Evolutionary conservation across 2,888 invertebrate genomes (phyloP).

Genomic region (Carterocephalus palaemon): DNA sequence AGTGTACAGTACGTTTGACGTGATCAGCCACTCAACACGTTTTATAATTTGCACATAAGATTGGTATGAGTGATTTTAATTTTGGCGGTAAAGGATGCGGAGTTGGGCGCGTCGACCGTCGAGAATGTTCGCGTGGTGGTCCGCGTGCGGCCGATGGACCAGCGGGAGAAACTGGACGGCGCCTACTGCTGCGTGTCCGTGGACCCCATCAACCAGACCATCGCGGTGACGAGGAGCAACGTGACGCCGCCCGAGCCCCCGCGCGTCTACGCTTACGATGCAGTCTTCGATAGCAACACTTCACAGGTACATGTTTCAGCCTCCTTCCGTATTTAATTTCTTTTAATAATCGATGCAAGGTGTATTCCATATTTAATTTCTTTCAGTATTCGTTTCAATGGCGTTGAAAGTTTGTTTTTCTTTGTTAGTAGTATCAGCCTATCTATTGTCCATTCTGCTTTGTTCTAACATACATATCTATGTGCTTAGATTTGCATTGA

Average conservation of each 20-base stretch:
- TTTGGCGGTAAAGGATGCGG: slow-evolving; percentile 62
- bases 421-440: no score
- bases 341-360: no score
- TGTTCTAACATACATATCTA: no score
- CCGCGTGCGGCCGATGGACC: slow-evolving; percentile 94
- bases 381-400: no score
- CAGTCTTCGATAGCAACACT: slow-evolving; percentile 92
- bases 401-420: no score
- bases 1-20: slow-evolving; percentile 2
- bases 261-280: slow-evolving; percentile 96
- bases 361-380: no score
- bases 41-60: slow-evolving; percentile 18
- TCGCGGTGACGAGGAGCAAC: slow-evolving; percentile 87
- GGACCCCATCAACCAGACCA: slow-evolving; percentile 86
- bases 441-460: no score
- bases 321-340: no score
- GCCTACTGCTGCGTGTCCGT: slow-evolving; percentile 87
- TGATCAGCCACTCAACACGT: no score
- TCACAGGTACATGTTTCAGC: slow-evolving; percentile 82
- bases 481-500: no score
- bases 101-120: slow-evolving; percentile 79
- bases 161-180: slow-evolving; percentile 86
- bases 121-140: slow-evolving; percentile 99
- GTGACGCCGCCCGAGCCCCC: slow-evolving; percentile 86
- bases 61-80: slow-evolving; percentile 23